A percentile compares a stretch with the other conserved stretches of the same genome.
These are phyloP conservation scores for Aphidoletes aphidimyza DNA, from an alignment of 2,888 invertebrate genomes.

Conservation along the genomic window DNA sequence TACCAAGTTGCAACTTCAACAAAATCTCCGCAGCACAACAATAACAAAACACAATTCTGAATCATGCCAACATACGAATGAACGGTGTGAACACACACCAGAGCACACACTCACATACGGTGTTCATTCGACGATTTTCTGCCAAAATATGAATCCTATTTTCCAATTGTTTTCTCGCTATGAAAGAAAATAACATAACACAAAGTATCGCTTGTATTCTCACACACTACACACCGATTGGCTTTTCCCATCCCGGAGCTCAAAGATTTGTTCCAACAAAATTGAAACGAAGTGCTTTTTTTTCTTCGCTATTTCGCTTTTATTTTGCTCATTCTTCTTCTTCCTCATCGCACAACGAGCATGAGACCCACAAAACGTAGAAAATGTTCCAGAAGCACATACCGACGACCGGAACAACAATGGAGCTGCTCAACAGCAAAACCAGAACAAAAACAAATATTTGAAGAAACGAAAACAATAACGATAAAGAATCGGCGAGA, in stretches of 20 bases:
- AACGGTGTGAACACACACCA: not conserved
- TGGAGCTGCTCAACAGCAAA: not conserved
- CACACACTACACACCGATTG: not conserved
- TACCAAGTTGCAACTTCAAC: no score
- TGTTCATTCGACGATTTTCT: not conserved
- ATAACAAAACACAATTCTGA: not conserved
- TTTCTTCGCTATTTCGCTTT: not conserved
- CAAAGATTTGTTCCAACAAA: constrained; percentile 13
- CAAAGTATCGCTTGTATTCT: constrained; percentile 20
- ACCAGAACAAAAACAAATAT: constrained; percentile 32
- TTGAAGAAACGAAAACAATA: constrained; percentile 45
- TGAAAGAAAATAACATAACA: constrained; percentile 45
- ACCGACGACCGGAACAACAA: not conserved
- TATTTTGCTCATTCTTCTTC: no score
- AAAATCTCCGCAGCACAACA: not conserved
- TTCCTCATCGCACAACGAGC: no score
- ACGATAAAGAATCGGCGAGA: not conserved
- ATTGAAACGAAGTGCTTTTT: constrained; percentile 35
- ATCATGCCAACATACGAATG: not conserved
- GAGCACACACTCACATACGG: not conserved
- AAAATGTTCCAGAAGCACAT: not conserved
- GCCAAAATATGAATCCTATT: not conserved
- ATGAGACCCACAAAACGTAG: no score
- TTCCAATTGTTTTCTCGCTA: not conserved
- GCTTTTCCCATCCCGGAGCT: not conserved